A percentile compares a stretch with the other conserved stretches of the same genome.
Conservation (phyloP, 1,140 invertebrate species). For the Drosophila nebulosa region DNA sequence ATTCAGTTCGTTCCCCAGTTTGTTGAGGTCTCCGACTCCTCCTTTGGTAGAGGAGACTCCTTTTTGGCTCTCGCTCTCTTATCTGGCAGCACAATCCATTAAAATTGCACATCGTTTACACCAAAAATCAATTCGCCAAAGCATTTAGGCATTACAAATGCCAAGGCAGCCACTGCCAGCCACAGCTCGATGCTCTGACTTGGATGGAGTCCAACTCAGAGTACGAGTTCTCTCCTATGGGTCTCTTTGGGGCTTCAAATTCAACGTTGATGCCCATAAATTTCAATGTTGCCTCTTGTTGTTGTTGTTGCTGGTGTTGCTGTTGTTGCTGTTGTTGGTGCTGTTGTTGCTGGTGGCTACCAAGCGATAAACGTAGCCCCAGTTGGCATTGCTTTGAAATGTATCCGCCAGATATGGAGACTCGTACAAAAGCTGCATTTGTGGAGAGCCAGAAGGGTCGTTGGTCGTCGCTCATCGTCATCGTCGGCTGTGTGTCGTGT, state of each 20-base stretch:
- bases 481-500: conserved; percentile 24
- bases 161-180: conserved; percentile 70
- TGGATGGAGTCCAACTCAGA: neutral
- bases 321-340: conserved; percentile 20
- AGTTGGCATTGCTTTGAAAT: conserved; percentile 73
- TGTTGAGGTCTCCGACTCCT: neutral
- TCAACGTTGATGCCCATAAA: conserved; percentile 77
- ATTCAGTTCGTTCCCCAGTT: neutral
- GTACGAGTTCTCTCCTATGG: conserved; percentile 19
- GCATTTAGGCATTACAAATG: conserved; percentile 81
- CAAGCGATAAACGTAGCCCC: conserved; percentile 64
- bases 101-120: conserved; percentile 81
- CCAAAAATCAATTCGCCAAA: conserved; percentile 81
- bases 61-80: conserved; percentile 44
- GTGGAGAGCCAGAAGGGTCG: conserved; percentile 31
- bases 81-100: conserved; percentile 80
- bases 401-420: conserved; percentile 66
- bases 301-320: conserved; percentile 12
- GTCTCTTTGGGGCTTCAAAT: conserved; percentile 62
- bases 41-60: conserved; percentile 28
- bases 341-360: conserved; percentile 40
- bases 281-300: conserved; percentile 55
- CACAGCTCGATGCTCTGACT: conserved; percentile 13
- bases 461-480: conserved; percentile 17
- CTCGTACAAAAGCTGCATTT: conserved; percentile 44